Evolutionary conservation across 2,797 vertebrate genomes (phyloP).

Genomic region (Micromesistius poutassou): DNA sequence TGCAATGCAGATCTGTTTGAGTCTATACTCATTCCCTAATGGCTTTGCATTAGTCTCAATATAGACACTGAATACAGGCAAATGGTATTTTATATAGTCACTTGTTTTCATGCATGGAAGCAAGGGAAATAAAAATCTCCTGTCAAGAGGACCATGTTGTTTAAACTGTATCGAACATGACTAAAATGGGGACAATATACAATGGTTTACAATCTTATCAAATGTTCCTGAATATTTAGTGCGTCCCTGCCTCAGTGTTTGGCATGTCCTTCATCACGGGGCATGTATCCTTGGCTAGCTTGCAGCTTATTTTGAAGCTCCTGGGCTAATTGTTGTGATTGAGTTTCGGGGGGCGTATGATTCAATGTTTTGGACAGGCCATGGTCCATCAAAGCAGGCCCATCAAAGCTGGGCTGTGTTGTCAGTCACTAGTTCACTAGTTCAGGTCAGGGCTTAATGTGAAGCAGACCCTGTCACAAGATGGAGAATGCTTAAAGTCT

Average conservation of each 20-base stretch:
- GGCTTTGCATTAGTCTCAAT: too few species aligned
- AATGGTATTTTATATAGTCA: too few species aligned
- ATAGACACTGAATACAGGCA: not conserved
- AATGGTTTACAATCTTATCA: not conserved
- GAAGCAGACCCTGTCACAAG: slow-evolving; percentile 57
- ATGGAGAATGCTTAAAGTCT: slow-evolving; percentile 38
- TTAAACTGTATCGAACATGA: not conserved
- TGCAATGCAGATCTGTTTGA: not conserved
- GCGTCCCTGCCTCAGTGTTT: too few species aligned
- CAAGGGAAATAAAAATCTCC: not conserved
- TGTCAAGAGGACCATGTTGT: not conserved
- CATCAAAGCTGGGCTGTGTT: slow-evolving; percentile 43
- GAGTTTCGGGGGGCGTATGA: slow-evolving; percentile 39
- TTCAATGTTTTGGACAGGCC: slow-evolving; percentile 36
- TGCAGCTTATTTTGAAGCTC: slow-evolving; percentile 8
- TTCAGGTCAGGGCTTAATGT: slow-evolving; percentile 58
- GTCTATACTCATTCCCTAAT: not conserved
- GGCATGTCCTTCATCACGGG: not conserved
- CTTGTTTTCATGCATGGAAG: not conserved
- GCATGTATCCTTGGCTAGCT: not conserved
- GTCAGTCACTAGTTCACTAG: slow-evolving; percentile 22
- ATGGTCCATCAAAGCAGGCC: slow-evolving; percentile 29
- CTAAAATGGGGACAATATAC: not conserved
- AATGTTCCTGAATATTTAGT: not conserved
- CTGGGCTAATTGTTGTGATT: slow-evolving; percentile 43